A percentile compares a stretch with the other conserved stretches of the same genome.
Evolutionary conservation across 2,797 vertebrate genomes (phyloP).

Genomic region (Chloroceryle inda): DNA sequence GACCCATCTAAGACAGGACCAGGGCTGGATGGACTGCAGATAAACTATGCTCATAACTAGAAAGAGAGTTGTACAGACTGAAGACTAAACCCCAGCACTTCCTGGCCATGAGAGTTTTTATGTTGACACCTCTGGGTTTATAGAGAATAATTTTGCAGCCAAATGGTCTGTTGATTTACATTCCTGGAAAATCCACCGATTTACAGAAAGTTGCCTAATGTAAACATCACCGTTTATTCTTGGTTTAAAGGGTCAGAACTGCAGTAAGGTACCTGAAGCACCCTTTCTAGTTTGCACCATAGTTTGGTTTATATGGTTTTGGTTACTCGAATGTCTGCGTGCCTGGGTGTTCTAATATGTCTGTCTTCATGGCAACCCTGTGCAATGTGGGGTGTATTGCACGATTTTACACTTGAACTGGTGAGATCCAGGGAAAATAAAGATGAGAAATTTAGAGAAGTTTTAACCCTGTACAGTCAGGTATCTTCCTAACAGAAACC

Average conservation of each 20-base stretch:
- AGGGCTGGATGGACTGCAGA: neutral
- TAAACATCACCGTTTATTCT: neutral
- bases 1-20: neutral
- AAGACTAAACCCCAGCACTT: neutral
- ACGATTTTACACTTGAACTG: neutral
- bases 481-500: neutral
- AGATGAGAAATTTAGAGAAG: neutral
- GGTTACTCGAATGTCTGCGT: neutral
- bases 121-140: neutral
- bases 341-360: neutral
- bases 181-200: neutral
- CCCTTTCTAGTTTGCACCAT: neutral
- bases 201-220: neutral
- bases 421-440: neutral
- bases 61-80: neutral
- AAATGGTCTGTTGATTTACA: slow-evolving; percentile 12
- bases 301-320: neutral
- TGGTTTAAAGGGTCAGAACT: neutral
- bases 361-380: neutral
- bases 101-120: neutral
- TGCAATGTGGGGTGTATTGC: neutral
- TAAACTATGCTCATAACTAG: neutral
- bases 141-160: slow-evolving; percentile 22
- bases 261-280: neutral
- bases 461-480: neutral